Evolutionary conservation across 2,113 vertebrate genomes (phyloP).

Genomic region (Syrmaticus mikado): DNA sequence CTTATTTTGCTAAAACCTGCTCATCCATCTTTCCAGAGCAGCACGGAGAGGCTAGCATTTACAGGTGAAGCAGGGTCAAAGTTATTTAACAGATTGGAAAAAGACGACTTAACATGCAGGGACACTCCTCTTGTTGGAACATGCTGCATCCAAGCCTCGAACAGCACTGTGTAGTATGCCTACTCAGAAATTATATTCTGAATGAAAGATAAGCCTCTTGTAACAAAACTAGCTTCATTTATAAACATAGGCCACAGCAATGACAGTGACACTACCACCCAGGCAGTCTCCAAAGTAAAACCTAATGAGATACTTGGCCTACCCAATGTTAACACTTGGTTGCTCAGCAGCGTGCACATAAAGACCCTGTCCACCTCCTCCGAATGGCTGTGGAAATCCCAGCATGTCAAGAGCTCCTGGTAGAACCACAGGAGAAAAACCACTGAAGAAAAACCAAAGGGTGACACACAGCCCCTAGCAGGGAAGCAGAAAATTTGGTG

Average conservation of each 20-base stretch:
- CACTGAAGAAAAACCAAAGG: neutral
- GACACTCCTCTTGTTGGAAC: neutral
- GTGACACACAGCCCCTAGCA: neutral
- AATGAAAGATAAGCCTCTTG: neutral
- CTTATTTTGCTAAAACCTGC: neutral
- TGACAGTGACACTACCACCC: neutral
- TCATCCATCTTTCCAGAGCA: neutral
- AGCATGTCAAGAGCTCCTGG: neutral
- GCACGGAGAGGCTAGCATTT: neutral
- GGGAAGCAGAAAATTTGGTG: neutral
- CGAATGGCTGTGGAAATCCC: neutral
- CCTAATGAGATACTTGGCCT: neutral
- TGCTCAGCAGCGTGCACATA: neutral
- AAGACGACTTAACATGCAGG: neutral
- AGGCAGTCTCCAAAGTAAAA: rapidly evolving
- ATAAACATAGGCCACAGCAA: neutral
- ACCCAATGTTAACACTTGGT: rapidly evolving
- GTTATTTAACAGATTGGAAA: neutral
- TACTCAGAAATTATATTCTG: neutral
- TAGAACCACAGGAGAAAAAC: neutral
- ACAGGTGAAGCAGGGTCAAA: neutral
- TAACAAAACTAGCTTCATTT: neutral
- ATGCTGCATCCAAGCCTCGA: neutral
- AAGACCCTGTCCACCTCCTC: neutral
- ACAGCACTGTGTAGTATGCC: neutral